A percentile compares a stretch with the other conserved stretches of the same genome.
Conservation (phyloP, 2,888 invertebrate species). For the Napeogenes sylphis region DNA sequence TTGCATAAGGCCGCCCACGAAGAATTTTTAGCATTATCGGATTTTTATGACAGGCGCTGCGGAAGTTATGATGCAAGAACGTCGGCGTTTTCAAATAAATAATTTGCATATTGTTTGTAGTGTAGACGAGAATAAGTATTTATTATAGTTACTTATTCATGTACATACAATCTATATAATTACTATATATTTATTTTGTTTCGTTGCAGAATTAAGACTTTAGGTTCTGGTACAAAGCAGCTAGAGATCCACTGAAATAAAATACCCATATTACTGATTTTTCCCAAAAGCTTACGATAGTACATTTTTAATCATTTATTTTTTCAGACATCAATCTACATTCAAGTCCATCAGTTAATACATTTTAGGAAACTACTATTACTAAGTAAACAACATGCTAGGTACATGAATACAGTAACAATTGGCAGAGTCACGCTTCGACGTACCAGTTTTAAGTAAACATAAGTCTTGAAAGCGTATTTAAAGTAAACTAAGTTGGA, state of each 20-base stretch:
- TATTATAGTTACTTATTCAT: neutral
- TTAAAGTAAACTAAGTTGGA: slow-evolving; percentile 61
- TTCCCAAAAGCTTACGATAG: too few relatives aligned
- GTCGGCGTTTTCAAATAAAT: slow-evolving; percentile 8
- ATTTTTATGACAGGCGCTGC: slow-evolving; percentile 34
- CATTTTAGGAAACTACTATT: neutral
- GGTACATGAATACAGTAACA: slow-evolving; percentile 11
- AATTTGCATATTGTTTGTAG: slow-evolving; percentile 9
- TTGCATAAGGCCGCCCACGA: slow-evolving; percentile 76
- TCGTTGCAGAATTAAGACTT: neutral
- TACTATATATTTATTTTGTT: neutral
- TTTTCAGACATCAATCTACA: too few relatives aligned
- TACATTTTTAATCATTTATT: too few relatives aligned
- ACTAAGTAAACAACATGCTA: neutral
- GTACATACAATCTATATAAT: neutral
- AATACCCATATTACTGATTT: too few relatives aligned
- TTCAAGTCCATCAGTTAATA: too few relatives aligned
- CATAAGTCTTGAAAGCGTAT: slow-evolving; percentile 41
- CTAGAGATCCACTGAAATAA: too few relatives aligned
- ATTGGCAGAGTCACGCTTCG: slow-evolving; percentile 16
- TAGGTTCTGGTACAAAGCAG: too few relatives aligned
- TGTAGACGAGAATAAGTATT: slow-evolving; percentile 3
- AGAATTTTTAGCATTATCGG: slow-evolving; percentile 46
- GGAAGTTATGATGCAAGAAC: slow-evolving; percentile 17
- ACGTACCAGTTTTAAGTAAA: slow-evolving; percentile 22